These are phyloP conservation scores for Xestoiulus laeticollis DNA, from an alignment of 2,888 invertebrate species.

Conservation along the genomic window DNA sequence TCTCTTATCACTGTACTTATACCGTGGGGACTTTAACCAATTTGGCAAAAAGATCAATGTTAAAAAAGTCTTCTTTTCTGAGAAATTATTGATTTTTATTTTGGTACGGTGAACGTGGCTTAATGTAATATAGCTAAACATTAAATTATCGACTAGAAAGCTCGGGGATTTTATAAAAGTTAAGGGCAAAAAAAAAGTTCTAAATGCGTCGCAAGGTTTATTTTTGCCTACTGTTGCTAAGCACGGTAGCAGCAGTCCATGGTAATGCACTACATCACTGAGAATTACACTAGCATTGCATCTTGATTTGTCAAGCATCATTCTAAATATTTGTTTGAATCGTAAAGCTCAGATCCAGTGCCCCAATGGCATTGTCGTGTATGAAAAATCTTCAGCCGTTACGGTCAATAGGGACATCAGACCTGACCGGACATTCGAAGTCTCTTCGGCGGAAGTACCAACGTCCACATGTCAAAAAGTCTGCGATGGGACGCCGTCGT, in stretches of 20 bases:
- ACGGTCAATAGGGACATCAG: neutral
- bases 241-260: neutral
- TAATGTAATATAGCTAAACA: neutral
- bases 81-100: neutral
- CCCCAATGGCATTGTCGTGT: slow-evolving; percentile 51
- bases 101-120: neutral
- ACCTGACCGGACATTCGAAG: slow-evolving; percentile 48
- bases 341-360: slow-evolving; percentile 50
- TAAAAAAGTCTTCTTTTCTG: neutral
- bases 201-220: neutral
- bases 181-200: neutral
- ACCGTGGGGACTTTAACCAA: neutral
- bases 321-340: neutral
- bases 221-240: neutral
- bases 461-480: slow-evolving; percentile 50
- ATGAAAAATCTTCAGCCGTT: slow-evolving; percentile 47
- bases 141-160: neutral
- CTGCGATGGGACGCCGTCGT: slow-evolving; percentile 53
- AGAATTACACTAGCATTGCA: neutral
- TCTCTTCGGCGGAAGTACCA: slow-evolving; percentile 47
- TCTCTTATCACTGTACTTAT: neutral
- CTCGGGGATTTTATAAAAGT: slow-evolving; percentile 2
- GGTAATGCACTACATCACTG: neutral
- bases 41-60: neutral
- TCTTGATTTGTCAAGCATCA: neutral